Evolutionary conservation across 2,888 invertebrate genomes (phyloP).

Genomic region (Lycophotia porphyrea): DNA sequence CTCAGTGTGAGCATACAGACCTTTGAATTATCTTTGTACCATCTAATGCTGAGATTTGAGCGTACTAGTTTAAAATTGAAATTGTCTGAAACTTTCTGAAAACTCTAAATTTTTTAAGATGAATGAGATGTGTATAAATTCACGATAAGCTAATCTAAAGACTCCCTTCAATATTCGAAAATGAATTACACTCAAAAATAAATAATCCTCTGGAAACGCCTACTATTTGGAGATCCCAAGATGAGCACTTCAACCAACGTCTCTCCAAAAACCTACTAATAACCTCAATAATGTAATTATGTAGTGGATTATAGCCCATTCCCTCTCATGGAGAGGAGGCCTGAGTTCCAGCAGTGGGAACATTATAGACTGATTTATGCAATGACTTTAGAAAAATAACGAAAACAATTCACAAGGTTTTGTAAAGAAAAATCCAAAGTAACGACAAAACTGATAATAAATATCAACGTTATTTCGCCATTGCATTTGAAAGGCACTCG

Average conservation of each 20-base stretch:
- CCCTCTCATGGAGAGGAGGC: no score
- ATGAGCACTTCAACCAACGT: neutral
- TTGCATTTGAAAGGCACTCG: conserved; percentile 41
- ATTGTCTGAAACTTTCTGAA: neutral
- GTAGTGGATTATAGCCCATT: no score
- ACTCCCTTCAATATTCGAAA: no score
- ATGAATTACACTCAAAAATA: neutral
- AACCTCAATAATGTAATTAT: neutral
- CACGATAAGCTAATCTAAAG: no score
- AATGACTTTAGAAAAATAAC: neutral
- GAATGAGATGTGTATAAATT: no score
- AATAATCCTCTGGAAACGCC: neutral
- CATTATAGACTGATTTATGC: no score
- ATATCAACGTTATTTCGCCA: conserved; percentile 30
- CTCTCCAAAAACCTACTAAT: neutral
- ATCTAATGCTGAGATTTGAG: neutral
- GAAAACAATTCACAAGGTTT: neutral
- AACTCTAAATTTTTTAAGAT: neutral
- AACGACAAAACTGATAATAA: conserved; percentile 23
- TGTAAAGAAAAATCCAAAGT: conserved; percentile 16
- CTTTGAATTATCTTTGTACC: neutral
- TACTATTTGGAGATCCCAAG: neutral
- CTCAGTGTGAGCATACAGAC: neutral
- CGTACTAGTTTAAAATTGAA: neutral
- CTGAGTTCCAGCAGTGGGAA: no score